phyloP scores from a whole-genome alignment of 2,797 vertebrate species.

The Acipenser oxyrinchus region DNA sequence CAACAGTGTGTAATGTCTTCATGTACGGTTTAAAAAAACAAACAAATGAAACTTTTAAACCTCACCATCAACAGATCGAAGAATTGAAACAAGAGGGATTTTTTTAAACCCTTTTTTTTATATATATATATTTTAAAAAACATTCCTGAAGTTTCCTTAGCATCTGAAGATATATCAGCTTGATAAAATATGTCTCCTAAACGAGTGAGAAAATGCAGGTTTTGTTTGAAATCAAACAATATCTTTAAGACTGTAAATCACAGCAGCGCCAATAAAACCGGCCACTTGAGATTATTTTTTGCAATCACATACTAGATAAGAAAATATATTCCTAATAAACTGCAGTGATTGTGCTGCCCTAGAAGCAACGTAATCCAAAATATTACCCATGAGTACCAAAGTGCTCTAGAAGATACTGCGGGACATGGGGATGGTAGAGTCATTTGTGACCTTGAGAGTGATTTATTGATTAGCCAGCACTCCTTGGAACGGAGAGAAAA shows the following conservation, averaged over 20 bases:
- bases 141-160: no score
- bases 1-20: no score
- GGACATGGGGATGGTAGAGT: conserved; percentile 37
- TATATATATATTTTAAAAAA: no score
- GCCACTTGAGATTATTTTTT: not conserved
- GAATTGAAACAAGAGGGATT: no score
- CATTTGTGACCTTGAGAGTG: conserved; percentile 78
- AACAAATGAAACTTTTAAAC: no score
- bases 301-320: not conserved
- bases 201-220: not conserved
- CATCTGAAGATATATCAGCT: no score
- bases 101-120: no score
- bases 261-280: not conserved
- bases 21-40: no score
- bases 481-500: conserved; percentile 66
- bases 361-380: conserved; percentile 13
- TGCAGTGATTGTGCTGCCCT: conserved; percentile 12
- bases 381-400: conserved; percentile 31
- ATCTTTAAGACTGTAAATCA: not conserved
- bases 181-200: not conserved
- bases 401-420: conserved; percentile 25
- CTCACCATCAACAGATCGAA: no score
- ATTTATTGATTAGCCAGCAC: conserved; percentile 65
- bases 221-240: not conserved
- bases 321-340: not conserved